phyloP scores from a whole-genome alignment of 2,797 vertebrate genomes.

The Lerista edwardsae region DNA sequence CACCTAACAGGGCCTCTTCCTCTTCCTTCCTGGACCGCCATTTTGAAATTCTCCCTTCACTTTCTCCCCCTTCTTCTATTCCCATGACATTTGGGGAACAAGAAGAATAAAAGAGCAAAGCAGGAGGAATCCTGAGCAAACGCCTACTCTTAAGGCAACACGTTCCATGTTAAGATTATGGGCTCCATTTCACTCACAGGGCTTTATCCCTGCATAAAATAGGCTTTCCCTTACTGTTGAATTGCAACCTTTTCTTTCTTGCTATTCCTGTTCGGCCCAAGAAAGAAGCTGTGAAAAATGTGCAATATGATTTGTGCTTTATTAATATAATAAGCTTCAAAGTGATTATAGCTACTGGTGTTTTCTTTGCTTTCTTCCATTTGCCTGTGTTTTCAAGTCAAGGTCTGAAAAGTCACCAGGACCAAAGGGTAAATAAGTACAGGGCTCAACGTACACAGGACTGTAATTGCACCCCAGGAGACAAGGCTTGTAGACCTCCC shows the following conservation, averaged over 20 bases:
- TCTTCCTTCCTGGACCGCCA: neutral
- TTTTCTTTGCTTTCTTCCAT: neutral
- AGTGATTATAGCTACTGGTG: neutral
- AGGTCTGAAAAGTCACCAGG: neutral
- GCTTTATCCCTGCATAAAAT: neutral
- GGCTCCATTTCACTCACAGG: conserved; percentile 1
- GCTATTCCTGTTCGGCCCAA: neutral
- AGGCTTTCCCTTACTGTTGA: neutral
- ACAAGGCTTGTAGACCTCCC: neutral
- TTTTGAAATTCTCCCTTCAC: neutral
- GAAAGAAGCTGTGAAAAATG: neutral
- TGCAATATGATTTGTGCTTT: conserved; percentile 13
- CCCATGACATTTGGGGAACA: neutral
- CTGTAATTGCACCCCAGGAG: neutral
- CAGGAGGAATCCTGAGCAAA: neutral
- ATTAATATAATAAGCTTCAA: neutral
- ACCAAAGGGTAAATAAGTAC: neutral
- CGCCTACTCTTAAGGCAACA: neutral
- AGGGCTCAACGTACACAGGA: neutral
- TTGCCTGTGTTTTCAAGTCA: conserved; percentile 1
- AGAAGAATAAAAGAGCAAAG: neutral
- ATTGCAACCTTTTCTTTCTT: neutral
- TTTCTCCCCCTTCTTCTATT: neutral
- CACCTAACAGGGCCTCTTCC: neutral
- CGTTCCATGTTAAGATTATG: neutral